Percentiles rank a stretch among this genome's conserved stretches.
phyloP scores from a whole-genome alignment of 2,797 vertebrate species.

The Danio kyathit region DNA sequence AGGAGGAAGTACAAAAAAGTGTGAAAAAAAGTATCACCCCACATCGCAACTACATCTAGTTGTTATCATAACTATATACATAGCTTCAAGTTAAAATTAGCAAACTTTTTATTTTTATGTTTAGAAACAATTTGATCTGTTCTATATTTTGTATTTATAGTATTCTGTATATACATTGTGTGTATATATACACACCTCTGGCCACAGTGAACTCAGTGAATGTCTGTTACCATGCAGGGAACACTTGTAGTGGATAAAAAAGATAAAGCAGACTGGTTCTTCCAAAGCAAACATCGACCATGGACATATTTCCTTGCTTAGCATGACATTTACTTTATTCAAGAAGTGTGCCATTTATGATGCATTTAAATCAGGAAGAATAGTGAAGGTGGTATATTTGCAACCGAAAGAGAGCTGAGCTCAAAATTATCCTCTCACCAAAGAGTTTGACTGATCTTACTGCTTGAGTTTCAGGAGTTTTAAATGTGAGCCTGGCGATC shows the following conservation, averaged over 20 bases:
- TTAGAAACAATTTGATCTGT: conserved; percentile 21
- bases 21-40: background rate
- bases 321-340: background rate
- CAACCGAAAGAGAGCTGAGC: conserved; percentile 13
- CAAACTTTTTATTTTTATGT: background rate
- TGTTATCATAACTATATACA: background rate
- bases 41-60: background rate
- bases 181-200: background rate
- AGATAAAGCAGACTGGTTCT: background rate
- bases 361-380: background rate
- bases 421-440: conserved; percentile 14
- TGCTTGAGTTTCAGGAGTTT: conserved; percentile 79
- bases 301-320: background rate
- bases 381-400: conserved; percentile 1
- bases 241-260: background rate
- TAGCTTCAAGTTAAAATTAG: background rate
- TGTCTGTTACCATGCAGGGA: background rate
- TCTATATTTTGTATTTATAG: conserved; percentile 27
- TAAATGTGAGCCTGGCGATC: conserved; percentile 74
- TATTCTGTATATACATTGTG: background rate
- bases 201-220: background rate
- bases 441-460: conserved; percentile 64
- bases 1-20: background rate
- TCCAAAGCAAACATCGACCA: background rate
- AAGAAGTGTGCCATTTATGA: background rate